Conservation (phyloP, 2,113 vertebrate species). For the Ochotona curzoniae region DNA sequence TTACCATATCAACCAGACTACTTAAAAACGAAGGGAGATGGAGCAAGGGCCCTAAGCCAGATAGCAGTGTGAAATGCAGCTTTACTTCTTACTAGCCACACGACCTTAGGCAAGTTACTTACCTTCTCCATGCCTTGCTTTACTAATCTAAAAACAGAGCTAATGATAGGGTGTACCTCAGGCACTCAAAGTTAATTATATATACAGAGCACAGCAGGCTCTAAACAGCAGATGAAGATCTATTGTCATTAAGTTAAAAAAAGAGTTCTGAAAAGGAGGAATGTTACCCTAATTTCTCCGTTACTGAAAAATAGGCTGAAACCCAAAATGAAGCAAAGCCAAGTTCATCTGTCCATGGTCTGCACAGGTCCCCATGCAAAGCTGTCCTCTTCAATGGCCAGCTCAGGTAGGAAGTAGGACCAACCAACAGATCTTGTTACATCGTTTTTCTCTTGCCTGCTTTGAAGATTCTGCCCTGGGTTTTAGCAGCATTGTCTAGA, state of each 20-base stretch:
- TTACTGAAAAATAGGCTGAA: not conserved
- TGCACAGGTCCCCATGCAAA: not conserved
- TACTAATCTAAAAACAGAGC: not conserved
- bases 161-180: not conserved
- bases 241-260: not conserved
- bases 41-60: not conserved
- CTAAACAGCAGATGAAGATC: not conserved
- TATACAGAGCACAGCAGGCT: not conserved
- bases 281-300: not conserved
- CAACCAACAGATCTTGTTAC: no score
- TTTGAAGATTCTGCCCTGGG: not conserved
- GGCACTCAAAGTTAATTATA: not conserved
- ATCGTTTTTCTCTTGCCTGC: not conserved
- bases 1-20: not conserved
- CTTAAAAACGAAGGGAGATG: not conserved
- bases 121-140: not conserved
- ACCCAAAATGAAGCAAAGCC: not conserved
- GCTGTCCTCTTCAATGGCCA: not conserved
- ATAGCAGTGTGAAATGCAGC: no score
- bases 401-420: not conserved
- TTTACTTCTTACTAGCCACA: not conserved
- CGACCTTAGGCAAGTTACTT: not conserved
- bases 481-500: not conserved
- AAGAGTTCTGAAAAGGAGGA: not conserved
- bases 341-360: not conserved